A percentile compares a stretch with the other conserved stretches of the same genome.
These are phyloP conservation scores for Megalonaias nervosa DNA, from an alignment of 1,140 invertebrate species.

Conservation along the genomic window DNA sequence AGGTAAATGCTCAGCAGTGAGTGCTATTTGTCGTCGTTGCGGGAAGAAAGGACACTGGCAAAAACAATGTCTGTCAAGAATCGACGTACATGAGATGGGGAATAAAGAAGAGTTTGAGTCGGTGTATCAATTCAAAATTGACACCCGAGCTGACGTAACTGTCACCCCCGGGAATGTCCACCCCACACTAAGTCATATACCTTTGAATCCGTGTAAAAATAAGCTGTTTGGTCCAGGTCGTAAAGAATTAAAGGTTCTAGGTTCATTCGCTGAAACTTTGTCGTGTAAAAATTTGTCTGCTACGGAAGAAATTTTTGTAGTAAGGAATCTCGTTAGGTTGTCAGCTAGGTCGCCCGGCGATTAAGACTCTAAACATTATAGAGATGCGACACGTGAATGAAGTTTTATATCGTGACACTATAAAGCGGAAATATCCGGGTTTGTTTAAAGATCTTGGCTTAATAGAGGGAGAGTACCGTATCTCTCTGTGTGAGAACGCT, in stretches of 20 bases:
- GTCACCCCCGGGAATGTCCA: conserved; percentile 10
- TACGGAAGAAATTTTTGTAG: conserved; percentile 16
- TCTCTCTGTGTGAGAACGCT: conserved; percentile 7
- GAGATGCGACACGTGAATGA: conserved; percentile 1
- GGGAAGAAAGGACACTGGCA: neutral
- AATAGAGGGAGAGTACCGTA: conserved; percentile 27
- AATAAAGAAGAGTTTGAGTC: neutral
- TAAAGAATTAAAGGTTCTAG: conserved; percentile 25
- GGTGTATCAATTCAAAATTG: conserved; percentile 11
- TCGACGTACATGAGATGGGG: neutral
- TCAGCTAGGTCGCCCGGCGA: conserved; percentile 25
- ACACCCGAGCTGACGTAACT: conserved; percentile 38
- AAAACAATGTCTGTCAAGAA: conserved; percentile 2
- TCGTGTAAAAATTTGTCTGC: neutral
- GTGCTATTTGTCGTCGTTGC: neutral
- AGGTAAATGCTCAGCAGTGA: too few species aligned
- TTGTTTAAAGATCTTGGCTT: conserved; percentile 27
- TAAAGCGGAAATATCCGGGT: neutral
- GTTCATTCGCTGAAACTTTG: conserved; percentile 6
- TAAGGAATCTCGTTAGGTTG: conserved; percentile 5
- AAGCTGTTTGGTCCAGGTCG: conserved; percentile 16
- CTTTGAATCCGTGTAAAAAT: conserved; percentile 17
- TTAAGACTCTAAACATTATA: neutral
- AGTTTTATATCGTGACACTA: neutral
- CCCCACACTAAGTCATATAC: neutral